Evolutionary conservation across 2,888 invertebrate genomes (phyloP).

Genomic region (Tenthredo amoena): DNA sequence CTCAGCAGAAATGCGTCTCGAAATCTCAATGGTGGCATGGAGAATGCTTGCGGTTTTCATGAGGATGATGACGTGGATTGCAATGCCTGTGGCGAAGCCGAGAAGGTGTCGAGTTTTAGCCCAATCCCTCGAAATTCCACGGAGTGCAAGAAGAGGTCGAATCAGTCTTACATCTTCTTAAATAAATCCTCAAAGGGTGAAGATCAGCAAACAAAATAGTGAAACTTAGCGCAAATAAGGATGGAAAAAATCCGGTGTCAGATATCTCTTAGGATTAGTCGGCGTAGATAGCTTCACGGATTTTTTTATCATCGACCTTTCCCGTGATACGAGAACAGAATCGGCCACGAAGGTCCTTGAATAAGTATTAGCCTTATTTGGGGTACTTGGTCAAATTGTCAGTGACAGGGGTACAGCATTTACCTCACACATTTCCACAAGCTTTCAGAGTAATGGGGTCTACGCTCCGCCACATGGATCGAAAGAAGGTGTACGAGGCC

Average conservation of each 20-base stretch:
- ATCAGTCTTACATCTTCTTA: not conserved
- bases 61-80: not conserved
- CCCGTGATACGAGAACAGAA: not conserved
- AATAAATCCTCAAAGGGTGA: not conserved
- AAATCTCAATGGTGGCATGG: not conserved
- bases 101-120: not conserved
- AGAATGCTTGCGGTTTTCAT: not conserved
- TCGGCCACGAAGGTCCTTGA: not conserved
- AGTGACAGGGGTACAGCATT: constrained; percentile 2
- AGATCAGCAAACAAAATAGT: not conserved
- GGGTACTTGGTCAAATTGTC: not conserved
- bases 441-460: constrained; percentile 2
- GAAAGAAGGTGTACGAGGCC: not conserved
- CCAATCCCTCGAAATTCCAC: not conserved
- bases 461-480: not conserved
- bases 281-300: no score
- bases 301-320: not conserved
- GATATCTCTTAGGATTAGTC: not conserved
- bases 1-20: not conserved
- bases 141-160: not conserved
- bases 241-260: not conserved
- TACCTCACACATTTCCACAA: not conserved
- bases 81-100: not conserved
- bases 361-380: constrained; percentile 2
- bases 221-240: not conserved